Evolutionary conservation across 2,113 vertebrate genomes (phyloP).

Genomic region (Nothobranchius kuhntae): DNA sequence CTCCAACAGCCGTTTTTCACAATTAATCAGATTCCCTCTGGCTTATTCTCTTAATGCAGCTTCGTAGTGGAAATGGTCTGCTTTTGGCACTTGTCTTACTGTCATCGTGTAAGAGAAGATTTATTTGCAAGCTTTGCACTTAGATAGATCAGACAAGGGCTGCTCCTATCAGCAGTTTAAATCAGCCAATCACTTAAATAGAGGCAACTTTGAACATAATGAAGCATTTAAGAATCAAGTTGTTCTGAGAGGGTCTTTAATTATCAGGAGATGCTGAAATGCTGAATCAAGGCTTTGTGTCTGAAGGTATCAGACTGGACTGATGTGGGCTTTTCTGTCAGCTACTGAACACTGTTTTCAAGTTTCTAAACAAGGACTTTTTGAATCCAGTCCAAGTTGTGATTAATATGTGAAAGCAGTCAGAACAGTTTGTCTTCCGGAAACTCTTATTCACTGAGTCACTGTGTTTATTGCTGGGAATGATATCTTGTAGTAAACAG

Average conservation of each 20-base stretch:
- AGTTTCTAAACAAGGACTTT: not conserved
- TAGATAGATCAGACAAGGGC: slow-evolving; percentile 77
- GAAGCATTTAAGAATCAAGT: slow-evolving; percentile 78
- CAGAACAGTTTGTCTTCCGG: too few relatives aligned
- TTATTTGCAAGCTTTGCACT: slow-evolving; percentile 78
- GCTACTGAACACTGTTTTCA: slow-evolving; percentile 10
- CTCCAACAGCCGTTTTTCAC: slow-evolving; percentile 57
- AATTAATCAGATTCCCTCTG: slow-evolving; percentile 53
- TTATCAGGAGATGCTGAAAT: slow-evolving; percentile 79
- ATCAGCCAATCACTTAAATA: slow-evolving; percentile 82
- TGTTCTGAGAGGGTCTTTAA: slow-evolving; percentile 72
- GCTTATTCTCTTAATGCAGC: slow-evolving; percentile 70
- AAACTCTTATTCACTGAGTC: too few relatives aligned
- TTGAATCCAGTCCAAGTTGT: too few relatives aligned
- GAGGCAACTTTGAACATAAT: slow-evolving; percentile 70
- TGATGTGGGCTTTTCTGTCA: slow-evolving; percentile 32
- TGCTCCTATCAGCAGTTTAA: slow-evolving; percentile 83
- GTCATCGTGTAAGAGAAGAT: slow-evolving; percentile 67
- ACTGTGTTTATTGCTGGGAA: too few relatives aligned
- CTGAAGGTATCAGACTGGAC: slow-evolving; percentile 35
- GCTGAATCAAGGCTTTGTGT: slow-evolving; percentile 78
- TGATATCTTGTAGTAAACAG: too few relatives aligned
- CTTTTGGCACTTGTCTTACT: slow-evolving; percentile 73
- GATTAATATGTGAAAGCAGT: too few relatives aligned
- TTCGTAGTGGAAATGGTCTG: slow-evolving; percentile 52